Conservation (phyloP, 2,797 vertebrate species). For the Lepilemur septentrionalis region DNA sequence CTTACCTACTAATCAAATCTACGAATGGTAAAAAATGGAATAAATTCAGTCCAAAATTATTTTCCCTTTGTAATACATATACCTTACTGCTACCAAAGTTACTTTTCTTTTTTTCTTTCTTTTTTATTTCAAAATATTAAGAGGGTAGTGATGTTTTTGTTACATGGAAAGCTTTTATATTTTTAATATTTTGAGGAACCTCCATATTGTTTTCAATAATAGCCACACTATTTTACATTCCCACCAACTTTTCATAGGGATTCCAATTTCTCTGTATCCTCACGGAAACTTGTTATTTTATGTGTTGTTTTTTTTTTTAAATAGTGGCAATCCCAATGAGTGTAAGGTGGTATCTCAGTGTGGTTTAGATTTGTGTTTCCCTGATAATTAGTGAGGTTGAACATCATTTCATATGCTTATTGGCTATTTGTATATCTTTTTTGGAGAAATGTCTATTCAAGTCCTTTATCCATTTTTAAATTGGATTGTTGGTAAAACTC, state of each 20-base stretch:
- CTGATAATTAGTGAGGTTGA: not conserved
- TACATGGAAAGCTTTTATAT: not conserved
- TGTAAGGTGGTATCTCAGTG: not conserved
- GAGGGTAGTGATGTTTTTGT: not conserved
- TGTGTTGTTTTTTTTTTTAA: not conserved
- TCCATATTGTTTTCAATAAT: not conserved
- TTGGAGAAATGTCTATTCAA: not conserved
- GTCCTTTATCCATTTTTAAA: not conserved
- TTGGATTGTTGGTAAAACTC: slow-evolving; percentile 18
- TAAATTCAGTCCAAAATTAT: not conserved
- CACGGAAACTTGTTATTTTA: not conserved
- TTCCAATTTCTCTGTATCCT: not conserved
- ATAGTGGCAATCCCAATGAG: not conserved
- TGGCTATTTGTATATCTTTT: not conserved
- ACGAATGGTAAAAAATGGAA: not conserved
- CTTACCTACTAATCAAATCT: not conserved
- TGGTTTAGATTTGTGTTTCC: slow-evolving; percentile 14
- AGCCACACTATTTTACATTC: not conserved
- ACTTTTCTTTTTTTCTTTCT: too few relatives aligned
- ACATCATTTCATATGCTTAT: not conserved
- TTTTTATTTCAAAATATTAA: not conserved
- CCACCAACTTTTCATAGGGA: not conserved
- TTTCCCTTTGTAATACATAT: not conserved
- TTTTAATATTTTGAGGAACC: not conserved
- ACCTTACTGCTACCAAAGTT: not conserved